A percentile compares a stretch with the other conserved stretches of the same genome.
Conservation (phyloP, 1,140 invertebrate genomes). For the Zeugodacus cucurbitae region DNA sequence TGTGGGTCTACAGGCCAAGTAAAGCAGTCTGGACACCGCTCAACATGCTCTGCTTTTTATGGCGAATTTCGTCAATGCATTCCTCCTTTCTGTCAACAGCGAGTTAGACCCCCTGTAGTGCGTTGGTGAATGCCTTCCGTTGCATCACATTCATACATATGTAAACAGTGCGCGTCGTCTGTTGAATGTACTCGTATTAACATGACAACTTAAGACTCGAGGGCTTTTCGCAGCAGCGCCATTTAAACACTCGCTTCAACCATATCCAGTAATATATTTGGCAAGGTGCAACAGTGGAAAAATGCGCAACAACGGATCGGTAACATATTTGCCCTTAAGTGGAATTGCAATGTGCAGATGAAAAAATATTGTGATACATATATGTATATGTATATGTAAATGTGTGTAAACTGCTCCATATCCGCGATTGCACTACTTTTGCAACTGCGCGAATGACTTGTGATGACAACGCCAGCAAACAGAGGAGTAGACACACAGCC, state of each 20-base stretch:
- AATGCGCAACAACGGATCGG: background rate
- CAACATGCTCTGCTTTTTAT: too few species aligned
- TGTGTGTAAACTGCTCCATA: background rate
- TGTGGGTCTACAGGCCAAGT: too few species aligned
- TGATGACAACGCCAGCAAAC: background rate
- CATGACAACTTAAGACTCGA: background rate
- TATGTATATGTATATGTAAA: background rate
- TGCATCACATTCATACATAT: too few species aligned
- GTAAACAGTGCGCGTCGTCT: too few species aligned
- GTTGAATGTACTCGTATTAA: background rate
- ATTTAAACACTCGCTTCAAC: background rate
- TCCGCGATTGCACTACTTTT: conserved; percentile 11
- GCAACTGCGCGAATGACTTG: background rate
- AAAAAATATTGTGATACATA: too few species aligned
- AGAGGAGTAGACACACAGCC: background rate
- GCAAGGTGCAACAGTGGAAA: conserved; percentile 23
- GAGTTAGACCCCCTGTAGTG: too few species aligned
- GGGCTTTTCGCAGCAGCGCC: background rate
- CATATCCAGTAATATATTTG: background rate
- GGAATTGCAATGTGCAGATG: background rate
- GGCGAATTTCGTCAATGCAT: too few species aligned
- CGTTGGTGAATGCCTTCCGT: too few species aligned
- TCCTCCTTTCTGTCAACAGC: too few species aligned
- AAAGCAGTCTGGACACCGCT: too few species aligned
- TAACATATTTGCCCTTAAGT: background rate